phyloP scores from a whole-genome alignment of 2,888 invertebrate species.

The Furcula furcula region DNA sequence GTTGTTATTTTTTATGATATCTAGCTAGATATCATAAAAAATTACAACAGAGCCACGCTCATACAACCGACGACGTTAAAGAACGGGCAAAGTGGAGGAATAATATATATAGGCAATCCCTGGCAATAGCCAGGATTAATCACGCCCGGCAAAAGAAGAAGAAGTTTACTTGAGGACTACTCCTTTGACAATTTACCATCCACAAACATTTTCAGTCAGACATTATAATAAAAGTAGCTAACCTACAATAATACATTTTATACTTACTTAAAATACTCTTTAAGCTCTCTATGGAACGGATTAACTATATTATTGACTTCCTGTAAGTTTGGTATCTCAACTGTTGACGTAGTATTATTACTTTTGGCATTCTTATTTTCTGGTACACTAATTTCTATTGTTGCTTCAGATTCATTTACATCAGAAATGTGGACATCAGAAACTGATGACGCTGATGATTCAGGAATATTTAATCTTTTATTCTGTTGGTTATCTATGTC shows the following conservation, averaged over 20 bases:
- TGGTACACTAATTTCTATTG: conserved; percentile 25
- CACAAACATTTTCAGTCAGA: background rate
- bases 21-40: too few relatives aligned
- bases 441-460: conserved; percentile 44
- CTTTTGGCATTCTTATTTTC: conserved; percentile 22
- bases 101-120: too few relatives aligned
- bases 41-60: too few relatives aligned
- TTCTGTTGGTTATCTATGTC: conserved; percentile 27
- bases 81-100: too few relatives aligned
- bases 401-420: conserved; percentile 39
- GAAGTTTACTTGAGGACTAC: background rate
- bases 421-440: conserved; percentile 46
- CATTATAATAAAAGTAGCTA: conserved; percentile 1
- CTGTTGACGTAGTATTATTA: conserved; percentile 34
- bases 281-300: conserved; percentile 50
- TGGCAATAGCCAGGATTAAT: too few relatives aligned
- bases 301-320: conserved; percentile 26
- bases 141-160: too few relatives aligned
- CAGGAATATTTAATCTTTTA: conserved; percentile 24
- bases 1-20: too few relatives aligned
- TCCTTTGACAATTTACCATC: background rate
- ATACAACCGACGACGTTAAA: too few relatives aligned
- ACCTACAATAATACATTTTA: background rate
- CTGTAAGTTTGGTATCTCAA: conserved; percentile 33
- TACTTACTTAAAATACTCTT: conserved; percentile 59